Conservation (phyloP, 2,113 vertebrate genomes). For the Hemiscyllium ocellatum region DNA sequence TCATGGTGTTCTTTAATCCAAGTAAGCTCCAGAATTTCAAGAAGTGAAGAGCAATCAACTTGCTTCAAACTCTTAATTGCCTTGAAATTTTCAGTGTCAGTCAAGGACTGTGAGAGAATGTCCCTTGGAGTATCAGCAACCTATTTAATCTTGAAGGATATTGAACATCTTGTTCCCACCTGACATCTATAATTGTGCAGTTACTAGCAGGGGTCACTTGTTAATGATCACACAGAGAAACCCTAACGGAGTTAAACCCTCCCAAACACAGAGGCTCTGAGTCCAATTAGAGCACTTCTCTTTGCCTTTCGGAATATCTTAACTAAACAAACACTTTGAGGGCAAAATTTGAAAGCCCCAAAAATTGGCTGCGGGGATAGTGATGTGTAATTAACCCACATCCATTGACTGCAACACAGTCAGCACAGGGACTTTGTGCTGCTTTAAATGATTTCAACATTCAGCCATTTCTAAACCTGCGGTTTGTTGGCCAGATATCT, state of each 20-base stretch:
- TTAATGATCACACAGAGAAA: not conserved
- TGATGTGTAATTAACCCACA: not conserved
- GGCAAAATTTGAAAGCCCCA: not conserved
- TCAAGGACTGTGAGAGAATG: not conserved
- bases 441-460: not conserved
- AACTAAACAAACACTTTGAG: not conserved
- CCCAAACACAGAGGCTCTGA: not conserved
- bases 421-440: not conserved
- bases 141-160: not conserved
- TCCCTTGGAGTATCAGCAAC: not conserved
- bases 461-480: not conserved
- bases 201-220: constrained; percentile 3
- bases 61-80: not conserved
- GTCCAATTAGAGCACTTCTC: not conserved
- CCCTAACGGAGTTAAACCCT: not conserved
- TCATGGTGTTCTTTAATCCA: not conserved
- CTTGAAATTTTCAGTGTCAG: not conserved
- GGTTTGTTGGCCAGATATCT: not conserved
- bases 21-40: not conserved
- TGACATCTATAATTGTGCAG: constrained; percentile 1
- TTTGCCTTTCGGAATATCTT: not conserved
- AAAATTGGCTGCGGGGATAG: not conserved
- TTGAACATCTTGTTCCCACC: not conserved
- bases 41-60: not conserved
- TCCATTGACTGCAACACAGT: not conserved